Evolutionary conservation across 2,797 vertebrate species (phyloP), one percentile per base, ranked within the genome.

Genomic region (Neopelma chrysocephalum): DNA sequence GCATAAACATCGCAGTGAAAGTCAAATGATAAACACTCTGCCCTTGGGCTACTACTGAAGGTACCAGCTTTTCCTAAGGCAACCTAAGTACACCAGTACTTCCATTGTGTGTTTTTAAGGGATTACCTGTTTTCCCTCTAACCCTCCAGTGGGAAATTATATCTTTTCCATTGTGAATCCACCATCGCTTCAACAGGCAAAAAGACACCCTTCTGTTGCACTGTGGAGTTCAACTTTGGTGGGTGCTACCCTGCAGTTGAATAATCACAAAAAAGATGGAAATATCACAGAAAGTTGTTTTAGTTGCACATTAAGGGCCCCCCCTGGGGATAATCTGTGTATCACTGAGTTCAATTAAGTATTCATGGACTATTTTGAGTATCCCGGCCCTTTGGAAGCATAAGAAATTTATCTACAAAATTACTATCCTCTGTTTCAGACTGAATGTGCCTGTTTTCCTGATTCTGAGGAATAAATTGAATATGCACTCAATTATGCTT

Each of bases 151-250:
- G n/a, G n/a, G 29, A 86, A 88, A 88, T 20, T 6, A 18, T 2
- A 20, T 34, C 8, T 45, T 78, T 82, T 45, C 51, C 22, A 4
- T 3, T 48, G 14, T 11, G n/a, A 26, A 65, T 42, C 50, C 34
- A 86, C 13, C 27, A 60, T 43, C 25, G 29, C 36, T 69, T 89
- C 76, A 81, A 31, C 23, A 66, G 40, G 23, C 43, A 78, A 65
- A 76, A 82, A 25, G 15, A n/a, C 51, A 80, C 3, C 17, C 25
- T 40, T 62, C 32, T 32, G 10, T 51, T 54, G 42, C 38, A 19
- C 19, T 0, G 0, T 2, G 1, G 48, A 89, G 56, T 56, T 73
- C 66, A 87, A 4, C 0, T 0, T 3, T 29, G 29, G 54, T 17
- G 10, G 11, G 54, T n/a, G 27, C 60, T 61, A 65, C 6, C 22